Base-by-base conservation (phyloP, 2,797 vertebrate species). In the Sebastiscus albofasciatus region DNA sequence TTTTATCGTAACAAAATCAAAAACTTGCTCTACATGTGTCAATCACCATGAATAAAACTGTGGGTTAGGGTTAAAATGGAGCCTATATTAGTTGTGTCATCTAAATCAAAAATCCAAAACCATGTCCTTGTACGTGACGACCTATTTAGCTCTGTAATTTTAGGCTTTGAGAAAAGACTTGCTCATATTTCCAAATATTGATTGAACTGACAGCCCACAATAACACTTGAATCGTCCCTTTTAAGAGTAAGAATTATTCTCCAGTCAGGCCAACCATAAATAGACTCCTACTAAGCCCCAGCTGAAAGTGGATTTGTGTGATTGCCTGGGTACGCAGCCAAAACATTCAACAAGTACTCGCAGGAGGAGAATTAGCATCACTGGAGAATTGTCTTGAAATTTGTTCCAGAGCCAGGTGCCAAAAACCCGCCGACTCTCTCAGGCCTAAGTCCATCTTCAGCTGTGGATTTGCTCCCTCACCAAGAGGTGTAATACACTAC, bases 301-400 rank as follows among this genome's bases (percentile, higher is more conserved):
- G 86, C 77, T 31, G 59, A 68, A 58, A 80, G 79, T 72, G 85
- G 80, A 84, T 87, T 83, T 84, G 67, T 42, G 60, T 78, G 87
- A 88, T 83, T 86, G 77, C 79, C 26, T 49, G 26, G 60, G 54
- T 66, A 42, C 27, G 6, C 66, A 65, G 74, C 81, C 80, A 83
- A 85, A 82, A 64, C 72, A 61, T 77, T 87, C 80, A 84, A 87
- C 82, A 73, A 83, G 89, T 76, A 72, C 65, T 83, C 2, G 7
- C 22, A 46, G 65, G 59, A 65, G 72, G 54, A 77, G 69, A 76
- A 85, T 80, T 70, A 76, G 33, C 76, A 69, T 66, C 87, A 46
- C 26, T 58, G 56, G 67, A 81, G 73, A 81, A 68, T 42, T 75
- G 65, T 77, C 67, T 79, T 84, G 64, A 76, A 80, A 87, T 83